A percentile compares a stretch with the other conserved stretches of the same genome.
Evolutionary conservation across 2,797 vertebrate genomes (phyloP).

Genomic region (Chiroxiphia lanceolata): DNA sequence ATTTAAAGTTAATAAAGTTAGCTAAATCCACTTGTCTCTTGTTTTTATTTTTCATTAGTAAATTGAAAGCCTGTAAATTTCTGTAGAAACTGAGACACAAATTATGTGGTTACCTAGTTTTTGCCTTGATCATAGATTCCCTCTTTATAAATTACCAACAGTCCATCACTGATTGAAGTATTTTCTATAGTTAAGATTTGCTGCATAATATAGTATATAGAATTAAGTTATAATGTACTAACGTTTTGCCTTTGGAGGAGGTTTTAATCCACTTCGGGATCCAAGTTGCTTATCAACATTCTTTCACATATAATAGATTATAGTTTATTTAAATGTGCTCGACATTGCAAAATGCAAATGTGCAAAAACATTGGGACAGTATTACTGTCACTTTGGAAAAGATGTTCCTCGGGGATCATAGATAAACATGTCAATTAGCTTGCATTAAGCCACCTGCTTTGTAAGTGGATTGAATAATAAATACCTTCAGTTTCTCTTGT

Average conservation of each 20-base stretch:
- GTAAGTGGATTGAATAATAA: conserved; percentile 80
- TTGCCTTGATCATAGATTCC: conserved; percentile 72
- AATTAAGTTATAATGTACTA: conserved; percentile 78
- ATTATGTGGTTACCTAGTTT: conserved; percentile 71
- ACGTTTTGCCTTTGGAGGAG: conserved; percentile 75
- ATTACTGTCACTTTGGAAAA: conserved; percentile 68
- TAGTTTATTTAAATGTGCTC: conserved; percentile 76
- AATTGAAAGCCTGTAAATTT: conserved; percentile 75
- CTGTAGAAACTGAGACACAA: conserved; percentile 75
- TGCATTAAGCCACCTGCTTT: conserved; percentile 80
- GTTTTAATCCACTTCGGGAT: conserved; percentile 73
- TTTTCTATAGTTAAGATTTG: conserved; percentile 79
- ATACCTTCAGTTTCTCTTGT: conserved; percentile 78
- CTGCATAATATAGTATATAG: conserved; percentile 79
- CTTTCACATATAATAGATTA: conserved; percentile 63
- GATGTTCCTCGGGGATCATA: conserved; percentile 75
- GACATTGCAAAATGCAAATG: conserved; percentile 61
- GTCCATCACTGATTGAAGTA: conserved; percentile 77
- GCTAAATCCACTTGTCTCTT: conserved; percentile 89
- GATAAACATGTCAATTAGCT: conserved; percentile 75
- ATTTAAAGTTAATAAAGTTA: conserved; percentile 99
- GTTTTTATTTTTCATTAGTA: conserved; percentile 75
- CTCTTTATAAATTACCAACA: conserved; percentile 74
- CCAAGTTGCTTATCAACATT: conserved; percentile 61
- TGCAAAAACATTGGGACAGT: conserved; percentile 68